These are phyloP conservation scores for Cheumatopsyche charites DNA, from an alignment of 1,140 invertebrate genomes.

Conservation along the genomic window DNA sequence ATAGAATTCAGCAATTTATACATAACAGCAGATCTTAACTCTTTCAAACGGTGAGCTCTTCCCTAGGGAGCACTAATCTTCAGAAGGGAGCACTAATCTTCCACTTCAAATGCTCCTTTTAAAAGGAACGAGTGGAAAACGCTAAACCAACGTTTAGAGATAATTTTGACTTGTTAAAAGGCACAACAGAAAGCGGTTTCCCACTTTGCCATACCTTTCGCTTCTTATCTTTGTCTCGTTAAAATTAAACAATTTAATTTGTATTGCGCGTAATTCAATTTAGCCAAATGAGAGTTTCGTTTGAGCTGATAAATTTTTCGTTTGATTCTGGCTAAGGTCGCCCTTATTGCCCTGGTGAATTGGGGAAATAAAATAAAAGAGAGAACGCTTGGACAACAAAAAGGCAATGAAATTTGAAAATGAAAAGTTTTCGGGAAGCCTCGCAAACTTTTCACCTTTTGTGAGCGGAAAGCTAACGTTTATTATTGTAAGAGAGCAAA, in stretches of 20 bases:
- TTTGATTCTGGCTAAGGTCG: slow-evolving; percentile 13
- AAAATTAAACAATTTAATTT: background rate
- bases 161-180: slow-evolving; percentile 30
- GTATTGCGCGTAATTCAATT: background rate
- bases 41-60: slow-evolving; percentile 21
- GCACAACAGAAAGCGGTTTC: slow-evolving; percentile 3
- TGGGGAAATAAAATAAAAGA: slow-evolving; percentile 35
- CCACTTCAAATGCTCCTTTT: slow-evolving; percentile 29
- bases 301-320: slow-evolving; percentile 23
- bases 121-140: slow-evolving; percentile 22
- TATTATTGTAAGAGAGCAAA: slow-evolving; percentile 32
- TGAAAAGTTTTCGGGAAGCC: slow-evolving; percentile 30
- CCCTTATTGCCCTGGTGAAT: slow-evolving; percentile 40
- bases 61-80: slow-evolving; percentile 29
- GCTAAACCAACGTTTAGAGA: slow-evolving; percentile 29
- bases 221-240: background rate
- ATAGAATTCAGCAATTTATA: slow-evolving; percentile 28
- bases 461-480: slow-evolving; percentile 32
- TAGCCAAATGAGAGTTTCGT: background rate
- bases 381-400: slow-evolving; percentile 43
- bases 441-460: slow-evolving; percentile 38
- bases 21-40: slow-evolving; percentile 27
- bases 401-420: slow-evolving; percentile 41
- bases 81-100: slow-evolving; percentile 33
- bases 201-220: background rate